Evolutionary conservation across 1,140 invertebrate genomes (phyloP).

Genomic region (Drosophila oshimai): DNA sequence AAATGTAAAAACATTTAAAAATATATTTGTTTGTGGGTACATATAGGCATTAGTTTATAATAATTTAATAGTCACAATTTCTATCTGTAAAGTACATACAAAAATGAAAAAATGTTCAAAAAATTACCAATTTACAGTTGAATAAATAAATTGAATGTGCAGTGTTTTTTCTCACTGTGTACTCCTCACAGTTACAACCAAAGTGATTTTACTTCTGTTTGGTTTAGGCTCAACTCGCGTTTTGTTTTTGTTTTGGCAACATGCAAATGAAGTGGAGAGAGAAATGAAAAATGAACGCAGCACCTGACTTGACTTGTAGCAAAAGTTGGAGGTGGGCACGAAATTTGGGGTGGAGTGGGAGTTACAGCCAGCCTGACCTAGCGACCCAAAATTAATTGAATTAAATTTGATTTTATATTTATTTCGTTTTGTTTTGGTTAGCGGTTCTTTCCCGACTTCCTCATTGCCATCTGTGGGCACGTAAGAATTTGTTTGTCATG

Average conservation of each 20-base stretch:
- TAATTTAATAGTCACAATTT: too few relatives aligned
- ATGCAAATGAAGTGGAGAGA: conserved; percentile 66
- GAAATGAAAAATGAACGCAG: conserved; percentile 69
- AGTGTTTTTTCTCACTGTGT: neutral
- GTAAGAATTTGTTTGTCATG: conserved; percentile 48
- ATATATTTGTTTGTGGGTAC: too few relatives aligned
- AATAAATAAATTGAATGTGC: neutral
- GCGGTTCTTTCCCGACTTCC: conserved; percentile 18
- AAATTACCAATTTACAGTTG: neutral
- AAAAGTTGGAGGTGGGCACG: neutral
- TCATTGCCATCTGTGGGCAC: conserved; percentile 22
- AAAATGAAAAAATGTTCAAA: rapidly evolving
- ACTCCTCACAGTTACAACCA: neutral
- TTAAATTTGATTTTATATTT: conserved; percentile 64
- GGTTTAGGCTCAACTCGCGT: conserved; percentile 25
- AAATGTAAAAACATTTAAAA: too few relatives aligned
- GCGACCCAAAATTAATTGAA: conserved; percentile 77
- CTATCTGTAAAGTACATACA: too few relatives aligned
- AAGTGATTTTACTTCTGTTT: conserved; percentile 24
- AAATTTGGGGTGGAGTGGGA: neutral
- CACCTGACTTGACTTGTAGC: conserved; percentile 52
- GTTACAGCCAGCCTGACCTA: conserved; percentile 36
- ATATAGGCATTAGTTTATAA: too few relatives aligned
- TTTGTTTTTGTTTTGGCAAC: conserved; percentile 53
- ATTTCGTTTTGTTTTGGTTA: conserved; percentile 44